phyloP scores from a whole-genome alignment of 2,888 invertebrate genomes.

The Cordylochernes scorpioides region DNA sequence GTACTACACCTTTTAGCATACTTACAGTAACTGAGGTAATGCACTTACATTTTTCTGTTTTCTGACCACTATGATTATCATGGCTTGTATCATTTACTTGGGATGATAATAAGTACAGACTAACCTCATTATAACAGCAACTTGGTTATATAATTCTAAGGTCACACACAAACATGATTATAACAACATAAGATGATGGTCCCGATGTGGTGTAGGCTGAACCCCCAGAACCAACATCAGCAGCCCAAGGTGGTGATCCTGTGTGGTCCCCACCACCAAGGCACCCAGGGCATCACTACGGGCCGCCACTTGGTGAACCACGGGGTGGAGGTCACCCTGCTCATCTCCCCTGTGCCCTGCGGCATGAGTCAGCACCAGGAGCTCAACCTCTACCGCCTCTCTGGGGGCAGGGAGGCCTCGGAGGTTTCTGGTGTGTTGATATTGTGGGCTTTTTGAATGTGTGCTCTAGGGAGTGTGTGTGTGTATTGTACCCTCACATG shows the following conservation, averaged over 20 bases:
- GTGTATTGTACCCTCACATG: neutral
- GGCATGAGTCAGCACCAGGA: no score
- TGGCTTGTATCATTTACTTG: no score
- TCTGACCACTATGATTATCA: no score
- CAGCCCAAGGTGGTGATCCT: conserved; percentile 51
- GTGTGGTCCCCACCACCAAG: conserved; percentile 36
- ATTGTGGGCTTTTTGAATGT: conserved; percentile 2
- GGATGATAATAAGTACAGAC: no score
- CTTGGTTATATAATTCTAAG: no score
- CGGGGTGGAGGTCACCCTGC: conserved; percentile 33
- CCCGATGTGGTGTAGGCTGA: conserved; percentile 30
- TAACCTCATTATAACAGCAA: no score
- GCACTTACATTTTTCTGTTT: no score
- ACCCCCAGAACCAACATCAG: conserved; percentile 64
- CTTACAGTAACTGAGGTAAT: no score
- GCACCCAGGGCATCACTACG: conserved; percentile 41
- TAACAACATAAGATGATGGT: no score
- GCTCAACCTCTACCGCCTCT: conserved; percentile 36
- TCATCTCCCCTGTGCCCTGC: conserved; percentile 17
- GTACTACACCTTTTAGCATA: no score
- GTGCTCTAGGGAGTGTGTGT: neutral
- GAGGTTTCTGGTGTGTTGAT: conserved; percentile 17
- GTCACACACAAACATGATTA: no score
- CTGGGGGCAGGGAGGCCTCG: conserved; percentile 23
- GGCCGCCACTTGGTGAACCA: conserved; percentile 55